phyloP scores from a whole-genome alignment of 2,888 invertebrate genomes.

The Silvanus unidentatus region DNA sequence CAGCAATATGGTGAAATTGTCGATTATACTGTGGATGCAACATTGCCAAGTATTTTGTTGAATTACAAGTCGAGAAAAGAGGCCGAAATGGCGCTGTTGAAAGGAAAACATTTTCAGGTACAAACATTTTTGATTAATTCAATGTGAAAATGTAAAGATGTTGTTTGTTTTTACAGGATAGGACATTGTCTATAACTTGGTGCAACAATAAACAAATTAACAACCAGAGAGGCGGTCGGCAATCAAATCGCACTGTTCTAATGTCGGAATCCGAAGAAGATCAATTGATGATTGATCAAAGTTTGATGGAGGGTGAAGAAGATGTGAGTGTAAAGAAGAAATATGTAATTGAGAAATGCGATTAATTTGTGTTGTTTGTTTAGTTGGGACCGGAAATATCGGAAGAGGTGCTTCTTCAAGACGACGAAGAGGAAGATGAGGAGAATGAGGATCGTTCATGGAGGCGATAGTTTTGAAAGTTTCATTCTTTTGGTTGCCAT shows the following conservation, averaged over 20 bases:
- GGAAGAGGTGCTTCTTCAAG: constrained; percentile 67
- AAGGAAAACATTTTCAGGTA: constrained; percentile 72
- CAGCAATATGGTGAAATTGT: constrained; percentile 85
- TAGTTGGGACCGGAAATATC: constrained; percentile 45
- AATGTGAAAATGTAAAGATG: constrained; percentile 1
- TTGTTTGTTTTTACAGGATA: constrained; percentile 31
- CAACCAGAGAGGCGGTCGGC: constrained; percentile 33
- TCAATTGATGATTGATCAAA: constrained; percentile 42
- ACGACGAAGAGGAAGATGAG: constrained; percentile 83
- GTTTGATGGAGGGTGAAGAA: constrained; percentile 43
- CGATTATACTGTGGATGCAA: constrained; percentile 68
- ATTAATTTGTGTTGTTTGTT: constrained; percentile 11
- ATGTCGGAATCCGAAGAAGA: constrained; percentile 46
- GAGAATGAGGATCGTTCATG: constrained; percentile 80
- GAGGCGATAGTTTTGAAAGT: constrained; percentile 65
- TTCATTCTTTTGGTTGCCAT: not conserved
- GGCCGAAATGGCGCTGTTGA: constrained; percentile 70
- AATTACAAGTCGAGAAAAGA: constrained; percentile 71
- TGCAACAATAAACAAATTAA: constrained; percentile 35
- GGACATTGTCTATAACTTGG: constrained; percentile 46
- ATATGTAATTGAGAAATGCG: not conserved
- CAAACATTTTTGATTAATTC: constrained; percentile 46
- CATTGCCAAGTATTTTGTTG: constrained; percentile 68
- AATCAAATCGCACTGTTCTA: constrained; percentile 33
- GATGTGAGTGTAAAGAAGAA: constrained; percentile 43